Evolutionary conservation across 2,888 invertebrate genomes (phyloP), one percentile per base, ranked within the genome.

Genomic region (Acronicta leporina): DNA sequence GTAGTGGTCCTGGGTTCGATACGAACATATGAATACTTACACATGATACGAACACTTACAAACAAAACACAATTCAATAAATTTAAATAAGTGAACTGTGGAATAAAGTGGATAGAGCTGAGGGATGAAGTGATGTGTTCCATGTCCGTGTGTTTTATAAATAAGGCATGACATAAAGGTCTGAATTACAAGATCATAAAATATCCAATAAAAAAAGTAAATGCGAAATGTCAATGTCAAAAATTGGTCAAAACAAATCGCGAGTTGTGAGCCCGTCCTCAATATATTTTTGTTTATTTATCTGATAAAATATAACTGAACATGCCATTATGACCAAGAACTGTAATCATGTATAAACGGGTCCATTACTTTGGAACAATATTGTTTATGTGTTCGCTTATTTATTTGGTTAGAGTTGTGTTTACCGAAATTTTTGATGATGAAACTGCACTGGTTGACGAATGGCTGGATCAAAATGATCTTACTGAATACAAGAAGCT

Each of bases 391-490:
- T 87, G 89, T 83, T 86, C 86, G 46, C 68, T 92, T 61, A 77
- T 91, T 77, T 92, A 91, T 80, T 83, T 90, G 55, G 84, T 89
- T 50, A 85, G 86, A 69, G 80, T 87, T 70, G 87, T 90, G 70
- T 82, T 92, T 72, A 88, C 89, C 56, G 90, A 92, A 67, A 87
- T 91, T 75, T 89, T 92, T 74, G 90, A 95, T 81, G 95, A 95
- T 80, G 95, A 95, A 76, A 89, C 93, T 74, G 94, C 94, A 42
- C 95, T 96, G 88, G 96, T 97, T 58, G 96, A 97, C 80, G 94
- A 95, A 83, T 97, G 97, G 97, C 91, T 97, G 70, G 96, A 96
- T 60, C 96, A 97, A 84, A 97, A 97, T 85, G 96, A 96, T 72
- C 94, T 97, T 66, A 95, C 95, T 35, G 95, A 96, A 69, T 97